These are phyloP conservation scores for Cylindroiulus punctatus DNA, from an alignment of 2,888 invertebrate species.

Conservation along the genomic window DNA sequence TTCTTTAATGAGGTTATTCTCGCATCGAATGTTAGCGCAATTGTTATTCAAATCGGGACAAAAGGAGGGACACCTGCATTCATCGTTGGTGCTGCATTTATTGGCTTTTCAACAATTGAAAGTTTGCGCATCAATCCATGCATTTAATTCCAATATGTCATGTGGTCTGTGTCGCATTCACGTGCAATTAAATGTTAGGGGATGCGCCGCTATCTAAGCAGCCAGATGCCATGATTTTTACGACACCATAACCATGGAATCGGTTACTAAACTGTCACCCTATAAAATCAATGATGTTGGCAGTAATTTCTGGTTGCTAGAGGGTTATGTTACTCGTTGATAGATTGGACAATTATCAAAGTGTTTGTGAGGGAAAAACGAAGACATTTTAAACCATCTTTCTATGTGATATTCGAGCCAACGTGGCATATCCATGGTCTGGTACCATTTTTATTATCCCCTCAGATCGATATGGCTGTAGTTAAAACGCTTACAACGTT, in stretches of 20 bases:
- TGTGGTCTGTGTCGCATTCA: not conserved
- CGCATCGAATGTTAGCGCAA: not conserved
- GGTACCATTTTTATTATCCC: not conserved
- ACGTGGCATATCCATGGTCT: not conserved
- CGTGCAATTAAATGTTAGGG: not conserved
- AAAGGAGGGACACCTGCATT: not conserved
- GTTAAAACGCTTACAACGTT: not conserved
- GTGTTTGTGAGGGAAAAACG: not conserved
- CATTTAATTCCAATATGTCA: not conserved
- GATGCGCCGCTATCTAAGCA: not conserved
- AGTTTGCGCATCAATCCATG: not conserved
- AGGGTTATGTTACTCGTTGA: not conserved
- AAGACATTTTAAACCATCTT: not conserved
- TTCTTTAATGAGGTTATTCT: not conserved
- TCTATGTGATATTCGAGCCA: not conserved
- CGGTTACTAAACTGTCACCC: conserved; percentile 1
- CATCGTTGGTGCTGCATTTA: not conserved
- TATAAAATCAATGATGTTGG: not conserved
- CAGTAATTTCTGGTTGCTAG: not conserved
- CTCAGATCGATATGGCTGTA: not conserved
- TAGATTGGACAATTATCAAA: not conserved
- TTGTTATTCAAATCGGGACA: not conserved
- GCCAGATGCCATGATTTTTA: not conserved
- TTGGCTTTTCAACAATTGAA: not conserved
- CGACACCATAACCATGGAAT: not conserved